These are phyloP conservation scores for Candoia aspera DNA, from an alignment of 2,113 vertebrate genomes.

Conservation along the genomic window DNA sequence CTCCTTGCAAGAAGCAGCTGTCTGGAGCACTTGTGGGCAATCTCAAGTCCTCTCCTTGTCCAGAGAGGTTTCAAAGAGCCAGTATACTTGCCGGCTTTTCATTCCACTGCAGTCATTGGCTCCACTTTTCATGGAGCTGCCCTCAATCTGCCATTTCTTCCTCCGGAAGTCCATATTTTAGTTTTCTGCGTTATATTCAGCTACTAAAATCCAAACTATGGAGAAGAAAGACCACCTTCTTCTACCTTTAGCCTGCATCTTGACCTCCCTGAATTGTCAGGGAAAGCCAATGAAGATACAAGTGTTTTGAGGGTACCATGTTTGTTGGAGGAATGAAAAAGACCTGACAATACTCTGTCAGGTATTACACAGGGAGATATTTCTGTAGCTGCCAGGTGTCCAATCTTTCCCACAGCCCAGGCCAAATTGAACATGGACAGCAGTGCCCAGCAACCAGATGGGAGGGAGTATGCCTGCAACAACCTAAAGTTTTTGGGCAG, in stretches of 20 bases:
- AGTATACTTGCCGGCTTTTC: not conserved
- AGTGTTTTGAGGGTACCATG: not conserved
- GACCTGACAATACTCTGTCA: not conserved
- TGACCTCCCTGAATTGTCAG: not conserved
- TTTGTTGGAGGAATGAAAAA: not conserved
- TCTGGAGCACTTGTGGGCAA: not conserved
- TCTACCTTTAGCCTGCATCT: not conserved
- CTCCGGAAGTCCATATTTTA: not conserved
- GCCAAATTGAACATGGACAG: not conserved
- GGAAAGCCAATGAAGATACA: not conserved
- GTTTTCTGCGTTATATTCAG: not conserved
- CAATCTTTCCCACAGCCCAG: not conserved
- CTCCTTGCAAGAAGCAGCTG: not conserved
- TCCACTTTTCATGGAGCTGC: not conserved
- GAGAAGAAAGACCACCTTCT: not conserved
- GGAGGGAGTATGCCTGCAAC: not conserved
- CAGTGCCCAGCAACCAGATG: not conserved
- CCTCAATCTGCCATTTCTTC: not conserved
- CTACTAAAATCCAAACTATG: not conserved
- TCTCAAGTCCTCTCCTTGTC: not conserved
- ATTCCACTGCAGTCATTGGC: not conserved
- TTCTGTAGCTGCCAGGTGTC: not conserved
- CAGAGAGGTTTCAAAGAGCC: not conserved
- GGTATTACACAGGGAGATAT: not conserved
- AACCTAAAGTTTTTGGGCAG: not conserved